phyloP scores from a whole-genome alignment of 2,797 vertebrate genomes.

The Mallotus villosus region DNA sequence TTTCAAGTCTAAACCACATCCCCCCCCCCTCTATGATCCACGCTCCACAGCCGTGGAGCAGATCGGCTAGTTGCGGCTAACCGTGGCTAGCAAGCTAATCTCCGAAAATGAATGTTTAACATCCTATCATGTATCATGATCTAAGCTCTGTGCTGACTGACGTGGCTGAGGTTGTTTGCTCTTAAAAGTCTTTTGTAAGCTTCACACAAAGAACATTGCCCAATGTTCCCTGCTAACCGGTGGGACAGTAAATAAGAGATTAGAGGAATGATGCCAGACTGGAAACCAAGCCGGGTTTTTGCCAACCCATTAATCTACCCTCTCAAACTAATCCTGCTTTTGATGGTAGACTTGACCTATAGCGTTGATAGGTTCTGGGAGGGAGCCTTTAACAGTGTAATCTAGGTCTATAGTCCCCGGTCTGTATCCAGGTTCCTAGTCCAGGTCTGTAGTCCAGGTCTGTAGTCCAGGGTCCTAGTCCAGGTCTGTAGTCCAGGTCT shows the following conservation, averaged over 20 bases:
- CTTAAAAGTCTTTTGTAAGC: constrained; percentile 51
- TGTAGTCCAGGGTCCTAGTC: too few species aligned
- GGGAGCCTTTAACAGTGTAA: constrained; percentile 26
- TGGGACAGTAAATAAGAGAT: constrained; percentile 55
- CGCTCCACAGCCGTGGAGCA: constrained; percentile 34
- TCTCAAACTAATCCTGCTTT: constrained; percentile 44
- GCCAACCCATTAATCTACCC: constrained; percentile 45
- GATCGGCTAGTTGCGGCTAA: not conserved
- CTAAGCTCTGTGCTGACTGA: constrained; percentile 29
- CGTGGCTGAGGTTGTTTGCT: constrained; percentile 49
- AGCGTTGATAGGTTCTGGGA: constrained; percentile 15
- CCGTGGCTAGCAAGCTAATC: constrained; percentile 9
- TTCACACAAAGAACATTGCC: constrained; percentile 57
- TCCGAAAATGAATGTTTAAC: constrained; percentile 15
- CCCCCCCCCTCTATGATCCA: constrained; percentile 36
- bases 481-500: too few species aligned
- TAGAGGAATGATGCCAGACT: constrained; percentile 44
- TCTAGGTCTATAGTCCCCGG: too few species aligned
- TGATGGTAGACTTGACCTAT: constrained; percentile 30
- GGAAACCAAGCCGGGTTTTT: constrained; percentile 43
- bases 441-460: too few species aligned
- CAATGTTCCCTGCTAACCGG: constrained; percentile 41
- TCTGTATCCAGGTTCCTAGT: too few species aligned
- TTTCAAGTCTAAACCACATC: constrained; percentile 55
- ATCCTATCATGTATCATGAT: constrained; percentile 27